Base-by-base conservation (phyloP, 2,113 vertebrate species). In the Clarias gariepinus region DNA sequence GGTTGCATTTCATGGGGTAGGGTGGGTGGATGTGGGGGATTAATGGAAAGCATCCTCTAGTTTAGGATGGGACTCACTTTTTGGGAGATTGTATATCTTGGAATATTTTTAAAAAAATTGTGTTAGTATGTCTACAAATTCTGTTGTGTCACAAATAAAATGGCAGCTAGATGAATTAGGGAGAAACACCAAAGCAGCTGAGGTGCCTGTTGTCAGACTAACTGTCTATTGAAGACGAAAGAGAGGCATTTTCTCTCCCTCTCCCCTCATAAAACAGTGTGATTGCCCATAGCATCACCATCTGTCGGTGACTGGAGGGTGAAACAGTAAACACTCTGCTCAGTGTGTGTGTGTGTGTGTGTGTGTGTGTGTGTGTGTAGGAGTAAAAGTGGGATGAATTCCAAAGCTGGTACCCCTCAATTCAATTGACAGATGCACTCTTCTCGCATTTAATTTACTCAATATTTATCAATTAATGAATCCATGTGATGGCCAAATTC, bases 211-310 rank as follows among this genome's bases (percentile, higher is more conserved):
- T 88, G 89, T 91, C 90, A 88, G 87, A 90, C 89, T 88, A 89
- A 89, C 86, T 91, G 90, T 89, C 89, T 89, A 88, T 87, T 89
- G 84, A 90, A 90, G 89, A 90, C 89, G 86, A 87, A 91, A 84
- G 90, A 90, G 90, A 89, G 85, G 86, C 87, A 89, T 89, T 91
- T 90, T 85, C 82, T 88, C 87, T 89, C 85, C 85, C 85, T 90
- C 85, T 92, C 88, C 88, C 87, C 90, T 92, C 92, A 93, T 94
- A 91, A 94, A 94, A 91, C 90, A 90, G 92, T 92, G 92, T 90
- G 94, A 95, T 95, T 90, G 91, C 91, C 93, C 92, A 91, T 92
- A 92, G 90, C 92, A 93, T 94, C 89, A 92, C 93, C 94, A 95
- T 94, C 94, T 95, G 93, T 92, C 90, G 91, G 89, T 89, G 83